Evolutionary conservation across 1,140 invertebrate genomes (phyloP).

Genomic region (Nephotettix cincticeps): DNA sequence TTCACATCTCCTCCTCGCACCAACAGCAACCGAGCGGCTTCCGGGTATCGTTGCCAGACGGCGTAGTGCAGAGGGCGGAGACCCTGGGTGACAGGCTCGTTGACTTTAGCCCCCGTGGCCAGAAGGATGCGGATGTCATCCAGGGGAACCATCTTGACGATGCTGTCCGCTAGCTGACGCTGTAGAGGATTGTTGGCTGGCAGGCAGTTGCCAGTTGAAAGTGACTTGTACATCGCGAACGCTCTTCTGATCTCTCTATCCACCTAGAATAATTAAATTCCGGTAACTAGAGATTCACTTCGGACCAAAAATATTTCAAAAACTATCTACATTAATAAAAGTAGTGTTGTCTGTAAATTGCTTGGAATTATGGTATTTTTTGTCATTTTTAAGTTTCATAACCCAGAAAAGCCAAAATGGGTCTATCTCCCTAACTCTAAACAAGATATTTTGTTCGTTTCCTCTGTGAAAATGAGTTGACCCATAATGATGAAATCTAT

Average conservation of each 20-base stretch:
- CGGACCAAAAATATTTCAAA: too few species aligned
- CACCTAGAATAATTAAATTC: too few species aligned
- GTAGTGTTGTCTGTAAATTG: too few species aligned
- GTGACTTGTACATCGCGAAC: constrained; percentile 9
- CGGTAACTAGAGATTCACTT: too few species aligned
- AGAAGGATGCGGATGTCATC: constrained; percentile 84
- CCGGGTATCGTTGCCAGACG: constrained; percentile 80
- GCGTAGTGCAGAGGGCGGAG: constrained; percentile 89
- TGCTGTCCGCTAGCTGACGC: constrained; percentile 84
- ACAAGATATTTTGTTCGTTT: too few species aligned
- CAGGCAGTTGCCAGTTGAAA: background rate
- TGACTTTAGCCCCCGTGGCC: constrained; percentile 81
- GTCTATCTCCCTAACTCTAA: too few species aligned
- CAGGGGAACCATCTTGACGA: constrained; percentile 81
- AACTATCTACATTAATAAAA: too few species aligned
- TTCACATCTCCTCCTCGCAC: constrained; percentile 80
- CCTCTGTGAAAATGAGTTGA: too few species aligned
- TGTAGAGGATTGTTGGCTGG: constrained; percentile 65
- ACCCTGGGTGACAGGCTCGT: constrained; percentile 75
- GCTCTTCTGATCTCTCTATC: background rate
- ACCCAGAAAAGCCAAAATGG: too few species aligned
- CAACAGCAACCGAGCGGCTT: constrained; percentile 73
- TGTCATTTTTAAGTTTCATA: too few species aligned
- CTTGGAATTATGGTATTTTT: too few species aligned
- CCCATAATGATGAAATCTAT: too few species aligned